Evolutionary conservation across 2,113 vertebrate genomes (phyloP).

Genomic region (Sapajus apella): DNA sequence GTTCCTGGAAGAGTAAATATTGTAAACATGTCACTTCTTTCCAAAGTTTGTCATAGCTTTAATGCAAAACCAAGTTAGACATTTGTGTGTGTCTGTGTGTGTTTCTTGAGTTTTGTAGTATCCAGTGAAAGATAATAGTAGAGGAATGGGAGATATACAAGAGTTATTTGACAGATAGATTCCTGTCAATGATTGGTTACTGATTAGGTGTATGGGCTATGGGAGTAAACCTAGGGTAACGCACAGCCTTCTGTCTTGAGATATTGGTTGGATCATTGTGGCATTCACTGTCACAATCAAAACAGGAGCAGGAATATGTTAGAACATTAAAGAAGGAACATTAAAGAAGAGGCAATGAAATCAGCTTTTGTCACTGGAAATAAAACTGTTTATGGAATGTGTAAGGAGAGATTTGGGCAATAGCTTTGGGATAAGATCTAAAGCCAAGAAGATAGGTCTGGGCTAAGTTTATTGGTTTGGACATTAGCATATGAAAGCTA

Average conservation of each 20-base stretch:
- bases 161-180: background rate
- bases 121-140: background rate
- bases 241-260: background rate
- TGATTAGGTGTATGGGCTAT: background rate
- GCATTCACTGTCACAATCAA: background rate
- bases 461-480: background rate
- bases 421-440: background rate
- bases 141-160: background rate
- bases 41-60: background rate
- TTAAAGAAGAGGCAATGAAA: background rate
- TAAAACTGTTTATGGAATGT: background rate
- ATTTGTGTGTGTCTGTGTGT: background rate
- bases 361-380: conserved; percentile 34
- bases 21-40: background rate
- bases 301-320: background rate
- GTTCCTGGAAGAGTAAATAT: conserved; percentile 14
- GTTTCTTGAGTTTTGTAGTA: background rate
- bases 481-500: background rate
- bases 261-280: background rate
- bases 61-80: background rate
- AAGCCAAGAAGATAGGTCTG: background rate
- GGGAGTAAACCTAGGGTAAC: background rate
- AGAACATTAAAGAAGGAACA: background rate
- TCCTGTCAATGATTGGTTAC: background rate
- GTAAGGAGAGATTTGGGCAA: background rate